Base-by-base conservation (phyloP, 2,113 vertebrate genomes). In the Cairina moschata region DNA sequence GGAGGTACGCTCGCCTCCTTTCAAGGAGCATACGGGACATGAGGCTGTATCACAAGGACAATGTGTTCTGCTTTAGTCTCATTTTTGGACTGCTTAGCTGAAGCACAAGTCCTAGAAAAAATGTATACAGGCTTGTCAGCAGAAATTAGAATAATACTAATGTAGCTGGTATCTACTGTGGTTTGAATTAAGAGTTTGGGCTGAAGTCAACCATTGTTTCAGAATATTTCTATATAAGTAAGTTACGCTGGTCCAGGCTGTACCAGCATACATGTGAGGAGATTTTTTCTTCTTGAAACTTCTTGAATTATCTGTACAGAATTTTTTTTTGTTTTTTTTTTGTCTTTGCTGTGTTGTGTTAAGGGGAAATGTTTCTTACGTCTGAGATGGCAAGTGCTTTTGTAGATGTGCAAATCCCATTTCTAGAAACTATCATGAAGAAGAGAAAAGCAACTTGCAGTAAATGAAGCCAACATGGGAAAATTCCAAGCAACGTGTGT, bases 131-230 rank as follows among this genome's bases (percentile, higher is more conserved):
- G 6, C 71, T 14, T 72, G 40, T 92, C 90, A 96, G 62, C 75
- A 97, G 71, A 89, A 86, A 62, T 77, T 87, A 76, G 73, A 83
- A 71, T 72, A 59, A 63, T n/a, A 83, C 28, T 82, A 63, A 89
- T 44, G 36, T 55, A 69, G 42, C 38, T 77, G 59, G 32, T 88
- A 77, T 68, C 75, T 87, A 4, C 38, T 86, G 82, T 95, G 83
- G 81, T 91, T 93, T 90, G 48, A 93, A 44, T 93, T 78, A 84
- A 67, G 54, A 87, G 50, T 54, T 89, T 91, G 80, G 62, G 54
- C n/a, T 32, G 12, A 90, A 90, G 75, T 86, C 79, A 88, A 54
- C 73, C 69, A 65, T 89, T 94, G 58, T 86, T 93, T 79, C 32
- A 13, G 48, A 67, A n/a, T 63, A 86, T 66, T 88, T 69, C 71